Evolutionary conservation across 2,888 invertebrate species (phyloP), one percentile per base, ranked within the genome.

Genomic region (Amiota minor): DNA sequence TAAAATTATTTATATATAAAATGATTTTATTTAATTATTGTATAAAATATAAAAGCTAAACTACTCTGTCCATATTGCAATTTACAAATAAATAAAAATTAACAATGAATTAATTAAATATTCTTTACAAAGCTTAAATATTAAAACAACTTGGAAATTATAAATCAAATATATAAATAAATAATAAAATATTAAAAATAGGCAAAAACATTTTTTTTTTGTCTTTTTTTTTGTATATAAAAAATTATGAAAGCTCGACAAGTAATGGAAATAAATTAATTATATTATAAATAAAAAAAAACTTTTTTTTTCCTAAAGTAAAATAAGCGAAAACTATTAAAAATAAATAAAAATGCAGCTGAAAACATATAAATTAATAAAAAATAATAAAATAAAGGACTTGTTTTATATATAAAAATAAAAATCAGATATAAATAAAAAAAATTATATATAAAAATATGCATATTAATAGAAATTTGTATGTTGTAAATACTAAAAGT

Each of bases 401-500:
- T 64, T 64, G 71, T 64, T 71, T 71, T 64, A 61, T 49, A 62
- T 59, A 47, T 45, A 70, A 45, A 64, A 68, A 67, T 59, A 68
- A 16, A 35, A 35, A 35, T 1, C 6, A 35, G 6, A 35, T 35
- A 35, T 35, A 35, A 35, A 35, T 35, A 35, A 35, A 4, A 35
- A 35, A 35, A 35, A 35, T 23, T 23, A 23, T 23, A 23, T 23
- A 35, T 8, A 35, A 4, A 35, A 6, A 6, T 6, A 35, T 23
- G 23, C 3, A 35, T 35, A 35, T 35, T 35, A 35, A 1, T 81
- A 81, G 85, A 77, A 78, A 84, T 76, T 78, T 81, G 82, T 81
- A 78, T 80, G 83, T 80, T 85, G 86, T 86, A 83, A 79, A 86
- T 87, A 84, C 81, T 81, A 1, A 18, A 49, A 67, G n/a, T 16